Evolutionary conservation across 2,113 vertebrate genomes (phyloP), one percentile per base, ranked within the genome.

Genomic region (Phyllostomus hastatus): DNA sequence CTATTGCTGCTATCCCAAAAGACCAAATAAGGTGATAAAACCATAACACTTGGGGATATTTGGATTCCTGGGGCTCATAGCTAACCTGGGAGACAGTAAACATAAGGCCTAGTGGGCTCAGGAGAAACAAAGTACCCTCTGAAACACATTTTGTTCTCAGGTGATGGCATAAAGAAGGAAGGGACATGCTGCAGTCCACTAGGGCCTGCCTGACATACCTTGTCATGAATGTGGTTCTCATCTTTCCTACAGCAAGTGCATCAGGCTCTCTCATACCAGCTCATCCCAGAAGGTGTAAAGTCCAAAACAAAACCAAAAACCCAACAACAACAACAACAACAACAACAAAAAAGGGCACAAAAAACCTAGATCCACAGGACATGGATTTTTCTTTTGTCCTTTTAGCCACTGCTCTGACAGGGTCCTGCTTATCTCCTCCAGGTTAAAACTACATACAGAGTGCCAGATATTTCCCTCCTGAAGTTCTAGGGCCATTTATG

Each of bases 401-500:
- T 52, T 15, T n/a, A 61, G 84, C 7, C 76, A 7, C 9, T 10
- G 26, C 5, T 24, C 48, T 10, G 17, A 15, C 57, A 64, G n/a
- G 10, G 1, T 35, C 43, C 24, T 41, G 35, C 64, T 28, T 19
- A 2, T 33, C 78, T 92, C 28, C 19, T 72, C 31, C 12, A 10
- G 28, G 35, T 66, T 76, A 84, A 43, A 73, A n/a, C 7, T 20
- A 22, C n/a, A 15, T 19, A 28, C 46, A 78, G 89, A 88, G 81
- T 26, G 28, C 84, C 81, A 95, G 94, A 33, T 50, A 84, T 75
- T 86, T 84, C 66, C 69, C 79, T 14, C 14, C 38, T 10, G 82
- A 94, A 92, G 82, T 93, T 83, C 67, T 61, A 46, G 79, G 52
- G 24, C 48, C 33, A 88, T 93, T 96, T 95, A 57, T n/a, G 88